Evolutionary conservation across 1,140 invertebrate genomes (phyloP), one percentile per base, ranked within the genome.

Genomic region (Drosophila lowei): DNA sequence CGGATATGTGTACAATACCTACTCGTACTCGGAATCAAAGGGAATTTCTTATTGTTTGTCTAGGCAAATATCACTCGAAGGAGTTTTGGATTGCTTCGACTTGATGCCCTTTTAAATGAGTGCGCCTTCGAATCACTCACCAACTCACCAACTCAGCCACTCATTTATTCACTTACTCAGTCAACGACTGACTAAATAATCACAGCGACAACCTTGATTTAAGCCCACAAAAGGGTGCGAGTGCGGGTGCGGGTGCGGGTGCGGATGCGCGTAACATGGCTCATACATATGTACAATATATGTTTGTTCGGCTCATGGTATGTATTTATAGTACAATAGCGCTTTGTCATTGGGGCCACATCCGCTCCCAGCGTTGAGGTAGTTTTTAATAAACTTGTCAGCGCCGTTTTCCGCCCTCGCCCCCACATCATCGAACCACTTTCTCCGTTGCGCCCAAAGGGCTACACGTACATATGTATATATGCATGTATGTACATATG

Each of bases 381-480:
- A 72, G 71, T 68, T 84, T 60, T 60, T 72, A 74, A 84, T 85
- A 85, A 84, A 76, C 71, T 84, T 84, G 57, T 77, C 73, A 64
- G 59, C 59, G 41, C 18, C 16, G 57, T 54, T 62, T 60, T 30
- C n/a, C 48, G 61, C 72, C 43, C 44, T 0, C 23, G 4, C 23
- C 41, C 38, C 18, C 60, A 21, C 41, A 34, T 16, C 15, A 8
- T 23, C 41, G 62, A 11, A 28, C 30, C 18, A 30, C 65, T 64
- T 68, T 68, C 63, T 30, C 53, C 11, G 38, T 7, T 8, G 9
- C 11, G 6, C 21, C 21, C 11, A 25, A 6, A 47, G 13, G 3
- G 16, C 1, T 21, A 41, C 7, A 25, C 23, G 0, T 5, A 23
- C 23, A 23, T 5, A 23, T 23, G 23, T 23, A 23, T 5, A 5